phyloP scores from a whole-genome alignment of 2,113 vertebrate genomes.

The Gallinago jamesoni region DNA sequence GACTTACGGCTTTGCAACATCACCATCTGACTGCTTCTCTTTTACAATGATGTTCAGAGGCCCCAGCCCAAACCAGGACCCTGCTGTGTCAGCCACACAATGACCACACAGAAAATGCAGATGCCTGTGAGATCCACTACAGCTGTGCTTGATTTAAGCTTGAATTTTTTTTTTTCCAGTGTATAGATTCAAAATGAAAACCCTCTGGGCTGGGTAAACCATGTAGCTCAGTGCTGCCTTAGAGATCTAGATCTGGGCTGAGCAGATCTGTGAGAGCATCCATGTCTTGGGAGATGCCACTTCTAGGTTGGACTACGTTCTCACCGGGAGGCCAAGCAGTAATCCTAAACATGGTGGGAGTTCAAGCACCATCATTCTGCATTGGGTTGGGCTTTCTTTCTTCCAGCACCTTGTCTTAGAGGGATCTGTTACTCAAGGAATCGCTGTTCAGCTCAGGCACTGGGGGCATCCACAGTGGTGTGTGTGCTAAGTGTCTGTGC shows the following conservation, averaged over 20 bases:
- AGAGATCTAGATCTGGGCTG: background rate
- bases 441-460: background rate
- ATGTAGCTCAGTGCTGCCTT: background rate
- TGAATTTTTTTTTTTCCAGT: background rate
- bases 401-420: background rate
- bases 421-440: background rate
- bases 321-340: background rate
- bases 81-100: background rate
- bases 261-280: accelerated
- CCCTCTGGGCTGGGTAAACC: background rate
- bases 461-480: background rate
- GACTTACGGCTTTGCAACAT: background rate
- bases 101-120: background rate
- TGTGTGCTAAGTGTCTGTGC: no score
- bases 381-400: background rate
- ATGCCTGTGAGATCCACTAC: background rate
- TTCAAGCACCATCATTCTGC: background rate
- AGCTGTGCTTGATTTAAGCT: background rate
- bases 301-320: background rate
- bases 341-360: background rate
- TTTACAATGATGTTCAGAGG: background rate
- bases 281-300: background rate
- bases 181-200: background rate
- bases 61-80: background rate
- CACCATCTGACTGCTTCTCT: background rate